Conservation (phyloP, 2,888 invertebrate species). For the Sesamia inferens region DNA sequence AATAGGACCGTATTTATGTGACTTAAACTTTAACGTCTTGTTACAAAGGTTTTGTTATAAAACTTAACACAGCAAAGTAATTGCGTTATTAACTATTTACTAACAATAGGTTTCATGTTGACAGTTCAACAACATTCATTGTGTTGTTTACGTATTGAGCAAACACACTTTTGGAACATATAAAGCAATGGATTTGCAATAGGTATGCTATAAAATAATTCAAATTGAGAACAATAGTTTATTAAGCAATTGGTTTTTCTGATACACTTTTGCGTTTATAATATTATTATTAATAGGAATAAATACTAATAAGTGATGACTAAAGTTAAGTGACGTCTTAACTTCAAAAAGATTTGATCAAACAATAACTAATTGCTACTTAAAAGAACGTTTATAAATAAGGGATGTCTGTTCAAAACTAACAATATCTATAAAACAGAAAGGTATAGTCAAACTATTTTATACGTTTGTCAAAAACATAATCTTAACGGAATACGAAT, state of each 20-base stretch:
- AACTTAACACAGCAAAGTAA: background rate
- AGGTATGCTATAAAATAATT: too few relatives aligned
- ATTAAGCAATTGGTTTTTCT: too few relatives aligned
- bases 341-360: background rate
- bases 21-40: constrained; percentile 18
- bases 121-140: too few relatives aligned
- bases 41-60: constrained; percentile 25
- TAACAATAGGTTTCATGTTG: too few relatives aligned
- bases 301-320: background rate
- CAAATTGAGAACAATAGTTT: too few relatives aligned
- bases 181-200: too few relatives aligned
- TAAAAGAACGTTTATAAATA: background rate
- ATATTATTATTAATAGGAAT: background rate
- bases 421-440: background rate
- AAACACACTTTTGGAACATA: too few relatives aligned
- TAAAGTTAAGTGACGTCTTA: background rate
- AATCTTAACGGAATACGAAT: constrained; percentile 12
- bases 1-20: constrained; percentile 35
- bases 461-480: background rate
- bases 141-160: too few relatives aligned
- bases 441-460: background rate
- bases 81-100: too few relatives aligned
- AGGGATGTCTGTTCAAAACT: background rate
- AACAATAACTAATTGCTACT: background rate
- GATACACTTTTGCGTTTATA: too few relatives aligned